Base-by-base conservation (phyloP, 2,113 vertebrate species). In the Plectropomus leopardus region DNA sequence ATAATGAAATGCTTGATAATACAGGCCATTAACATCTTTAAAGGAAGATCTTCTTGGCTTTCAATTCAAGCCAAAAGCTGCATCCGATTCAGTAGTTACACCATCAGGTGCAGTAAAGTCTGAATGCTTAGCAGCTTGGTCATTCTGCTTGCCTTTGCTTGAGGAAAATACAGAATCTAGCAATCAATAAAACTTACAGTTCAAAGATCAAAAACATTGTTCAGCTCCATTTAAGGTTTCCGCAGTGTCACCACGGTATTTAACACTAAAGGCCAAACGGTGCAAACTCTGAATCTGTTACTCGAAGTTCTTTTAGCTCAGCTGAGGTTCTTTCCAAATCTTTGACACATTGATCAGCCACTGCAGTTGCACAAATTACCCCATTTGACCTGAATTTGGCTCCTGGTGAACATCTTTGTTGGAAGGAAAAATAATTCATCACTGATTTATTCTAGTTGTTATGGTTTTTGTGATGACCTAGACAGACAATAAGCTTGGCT, bases 391-490 rank as follows among this genome's bases (percentile, higher is more conserved):
- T 24, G 57, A 60, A 59, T n/a, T 34, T 53, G 32, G 17, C 58
- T 73, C 40, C 57, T 72, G 63, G n/a, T 78, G 34, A 47, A n/a
- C 3, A 23, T 28, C 19, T 4, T n/a, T 64, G 19, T 50, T 14
- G 58, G 34, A 9, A 34, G n/a, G 17, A 36, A 23, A 55, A 75
- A 73, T 32, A 68, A 32, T 11, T 61, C 63, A 30, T 69, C 17
- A 19, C 67, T 28, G 48, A 81, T 72, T 53, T 77, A 45, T 36
- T 55, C 1, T 17, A 14, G 34, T 44, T 72, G 72, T 71, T 65
- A 47, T 24, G 23, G 45, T 7, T n/a, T n/a, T 9, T 36, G 36
- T 50, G 54, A 73, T 73, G 75, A 55, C 53, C 47, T 32, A 55
- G 60, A 55, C 10, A 48, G 36, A 54, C 48, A 79, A 75, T 74